A percentile compares a stretch with the other conserved stretches of the same genome.
Evolutionary conservation across 2,113 vertebrate species (phyloP).

Genomic region (Myotis yumanensis): DNA sequence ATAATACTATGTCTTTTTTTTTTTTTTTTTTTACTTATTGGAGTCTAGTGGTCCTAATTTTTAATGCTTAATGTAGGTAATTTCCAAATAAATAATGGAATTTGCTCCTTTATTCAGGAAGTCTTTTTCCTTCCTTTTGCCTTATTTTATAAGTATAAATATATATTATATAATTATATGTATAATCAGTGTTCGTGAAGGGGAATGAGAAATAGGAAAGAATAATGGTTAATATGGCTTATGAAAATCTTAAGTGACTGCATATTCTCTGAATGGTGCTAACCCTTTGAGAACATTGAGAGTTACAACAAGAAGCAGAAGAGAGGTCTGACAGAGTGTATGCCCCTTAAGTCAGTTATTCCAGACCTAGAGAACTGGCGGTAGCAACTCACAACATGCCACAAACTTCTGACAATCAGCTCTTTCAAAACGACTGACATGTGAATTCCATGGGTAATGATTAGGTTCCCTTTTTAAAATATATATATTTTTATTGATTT

Average conservation of each 20-base stretch:
- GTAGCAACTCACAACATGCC: neutral
- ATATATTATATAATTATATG: neutral
- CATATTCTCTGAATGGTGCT: neutral
- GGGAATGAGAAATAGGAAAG: neutral
- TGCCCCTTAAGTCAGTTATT: neutral
- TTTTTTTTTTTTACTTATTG: neutral
- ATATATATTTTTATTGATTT: no score
- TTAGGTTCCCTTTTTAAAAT: neutral
- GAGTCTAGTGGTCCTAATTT: neutral
- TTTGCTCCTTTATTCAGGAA: neutral
- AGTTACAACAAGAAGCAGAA: neutral
- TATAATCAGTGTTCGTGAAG: neutral
- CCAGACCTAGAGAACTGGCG: neutral
- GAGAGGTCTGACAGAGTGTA: neutral
- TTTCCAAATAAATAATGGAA: neutral
- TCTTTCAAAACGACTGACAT: neutral
- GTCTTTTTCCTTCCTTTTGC: neutral
- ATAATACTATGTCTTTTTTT: neutral
- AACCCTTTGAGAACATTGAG: neutral
- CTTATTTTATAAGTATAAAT: constrained; percentile 8
- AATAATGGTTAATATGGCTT: neutral
- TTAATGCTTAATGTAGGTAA: neutral
- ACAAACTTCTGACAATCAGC: neutral
- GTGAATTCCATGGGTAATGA: neutral
- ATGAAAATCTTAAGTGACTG: neutral